These are phyloP conservation scores for Spheniscus mendiculus DNA, from an alignment of 2,113 vertebrate genomes.

Conservation along the genomic window DNA sequence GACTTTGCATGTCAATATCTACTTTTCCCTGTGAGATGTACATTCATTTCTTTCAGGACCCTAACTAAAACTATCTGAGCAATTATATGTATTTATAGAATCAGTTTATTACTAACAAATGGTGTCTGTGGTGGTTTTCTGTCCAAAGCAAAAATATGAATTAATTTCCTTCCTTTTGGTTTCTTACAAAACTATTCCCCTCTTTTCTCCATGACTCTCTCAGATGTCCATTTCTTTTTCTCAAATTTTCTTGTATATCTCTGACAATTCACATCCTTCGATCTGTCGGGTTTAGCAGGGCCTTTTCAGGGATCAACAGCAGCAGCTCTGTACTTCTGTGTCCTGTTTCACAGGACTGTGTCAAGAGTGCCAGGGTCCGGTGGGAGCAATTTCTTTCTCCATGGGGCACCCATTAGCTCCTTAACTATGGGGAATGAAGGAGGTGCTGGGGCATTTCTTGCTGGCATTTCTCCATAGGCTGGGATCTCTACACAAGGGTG, in stretches of 20 bases:
- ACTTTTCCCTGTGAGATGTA: background rate
- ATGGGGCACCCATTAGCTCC: background rate
- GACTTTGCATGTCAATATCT: background rate
- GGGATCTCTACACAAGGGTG: background rate
- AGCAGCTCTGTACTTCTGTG: background rate
- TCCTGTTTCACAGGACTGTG: background rate
- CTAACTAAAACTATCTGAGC: background rate
- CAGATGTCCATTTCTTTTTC: background rate
- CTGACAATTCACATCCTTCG: background rate
- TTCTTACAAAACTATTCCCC: background rate
- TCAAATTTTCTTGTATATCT: background rate
- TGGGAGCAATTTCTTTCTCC: background rate
- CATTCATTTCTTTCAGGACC: background rate
- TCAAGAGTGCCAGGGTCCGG: background rate
- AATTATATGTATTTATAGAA: background rate
- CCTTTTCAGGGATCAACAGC: background rate
- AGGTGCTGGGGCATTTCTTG: background rate
- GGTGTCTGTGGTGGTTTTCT: background rate
- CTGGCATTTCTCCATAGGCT: background rate
- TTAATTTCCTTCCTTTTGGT: background rate
- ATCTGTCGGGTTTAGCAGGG: background rate
- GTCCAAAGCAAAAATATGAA: background rate
- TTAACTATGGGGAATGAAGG: background rate
- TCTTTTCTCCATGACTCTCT: fast-evolving
- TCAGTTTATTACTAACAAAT: background rate